phyloP scores from a whole-genome alignment of 37 sponge, comb jelly and placozoan genomes.

The Chondrosia reniformis region DNA sequence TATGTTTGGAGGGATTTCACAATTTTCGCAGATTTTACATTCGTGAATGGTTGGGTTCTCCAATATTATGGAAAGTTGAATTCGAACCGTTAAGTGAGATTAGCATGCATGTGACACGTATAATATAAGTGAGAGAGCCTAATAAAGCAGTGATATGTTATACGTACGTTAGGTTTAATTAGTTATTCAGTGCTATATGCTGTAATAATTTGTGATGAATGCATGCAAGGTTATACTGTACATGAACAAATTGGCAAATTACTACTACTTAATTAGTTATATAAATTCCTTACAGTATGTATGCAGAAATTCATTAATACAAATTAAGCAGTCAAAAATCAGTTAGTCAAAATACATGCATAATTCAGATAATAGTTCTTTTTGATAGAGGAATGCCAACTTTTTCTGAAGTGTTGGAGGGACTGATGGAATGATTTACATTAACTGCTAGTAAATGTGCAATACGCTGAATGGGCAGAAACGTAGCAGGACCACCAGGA shows the following conservation, averaged over 20 bases:
- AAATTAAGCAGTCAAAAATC: not conserved
- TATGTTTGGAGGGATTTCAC: too few species aligned
- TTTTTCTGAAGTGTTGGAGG: not conserved
- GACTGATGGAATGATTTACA: not conserved
- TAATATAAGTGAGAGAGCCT: too few species aligned
- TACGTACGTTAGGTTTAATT: too few species aligned
- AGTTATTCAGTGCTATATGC: too few species aligned
- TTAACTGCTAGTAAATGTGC: not conserved
- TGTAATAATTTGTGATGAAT: too few species aligned
- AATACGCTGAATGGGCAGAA: constrained; percentile 6
- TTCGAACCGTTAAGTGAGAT: too few species aligned
- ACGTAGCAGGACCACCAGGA: constrained; percentile 10
- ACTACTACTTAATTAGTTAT: not conserved
- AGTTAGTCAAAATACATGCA: not conserved
- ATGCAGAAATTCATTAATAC: not conserved
- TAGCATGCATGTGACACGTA: too few species aligned
- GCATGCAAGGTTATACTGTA: too few species aligned
- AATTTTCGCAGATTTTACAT: too few species aligned
- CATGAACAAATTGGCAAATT: not conserved
- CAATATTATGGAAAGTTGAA: too few species aligned
- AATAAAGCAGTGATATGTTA: too few species aligned
- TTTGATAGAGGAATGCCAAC: constrained; percentile 8
- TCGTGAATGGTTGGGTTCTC: too few species aligned
- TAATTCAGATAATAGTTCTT: not conserved
- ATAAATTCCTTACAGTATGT: not conserved